Base-by-base conservation (phyloP, 2,797 vertebrate species). In the Taeniopygia guttata region DNA sequence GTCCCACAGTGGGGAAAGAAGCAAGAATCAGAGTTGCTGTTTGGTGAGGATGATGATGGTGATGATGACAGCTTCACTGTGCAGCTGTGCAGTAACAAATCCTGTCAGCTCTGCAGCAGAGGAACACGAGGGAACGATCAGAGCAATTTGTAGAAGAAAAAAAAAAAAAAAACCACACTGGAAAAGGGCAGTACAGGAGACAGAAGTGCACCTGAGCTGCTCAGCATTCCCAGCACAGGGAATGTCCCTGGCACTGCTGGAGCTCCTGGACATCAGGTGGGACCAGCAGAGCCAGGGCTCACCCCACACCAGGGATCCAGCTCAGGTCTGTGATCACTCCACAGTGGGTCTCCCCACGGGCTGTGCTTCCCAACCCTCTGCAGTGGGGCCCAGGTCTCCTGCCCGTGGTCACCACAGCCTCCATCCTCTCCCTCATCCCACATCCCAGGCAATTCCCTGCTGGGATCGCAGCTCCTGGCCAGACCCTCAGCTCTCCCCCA, bases 371-470 rank as follows among this genome's bases (percentile, higher is more conserved):
- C 38, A 38, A 5, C 1, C 19, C 25, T 46, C 13, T 40, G 55
- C 43, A 70, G 62, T 59, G 48, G n/a, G 43, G 17, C 2, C 63
- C 43, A 23, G 3, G 2, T 9, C 13, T 34, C 46, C 11, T 8
- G 15, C 45, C 17, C 0, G 0, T 7, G n/a, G 54, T 7, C 18
- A 6, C 3, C 7, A 9, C 5, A 55, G 2, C 25, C 27, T 60
- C 59, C 86, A 59, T 88, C 29, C 40, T 70, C 14, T 46, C 34
- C 40, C n/a, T 72, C 32, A 20, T 2, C 18, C 29, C 48, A 5
- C 0, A 6, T 15, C 7, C 49, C 25, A 29, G 52, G 46, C 2
- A 63, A 52, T 3, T 4, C 51, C 20, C 4, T 4, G 11, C 66
- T 86, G 69, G 45, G 64, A 52, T 48, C 40, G 26, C 32, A 48